Conservation (phyloP, 2,888 invertebrate species). For the Callosobruchus maculatus region DNA sequence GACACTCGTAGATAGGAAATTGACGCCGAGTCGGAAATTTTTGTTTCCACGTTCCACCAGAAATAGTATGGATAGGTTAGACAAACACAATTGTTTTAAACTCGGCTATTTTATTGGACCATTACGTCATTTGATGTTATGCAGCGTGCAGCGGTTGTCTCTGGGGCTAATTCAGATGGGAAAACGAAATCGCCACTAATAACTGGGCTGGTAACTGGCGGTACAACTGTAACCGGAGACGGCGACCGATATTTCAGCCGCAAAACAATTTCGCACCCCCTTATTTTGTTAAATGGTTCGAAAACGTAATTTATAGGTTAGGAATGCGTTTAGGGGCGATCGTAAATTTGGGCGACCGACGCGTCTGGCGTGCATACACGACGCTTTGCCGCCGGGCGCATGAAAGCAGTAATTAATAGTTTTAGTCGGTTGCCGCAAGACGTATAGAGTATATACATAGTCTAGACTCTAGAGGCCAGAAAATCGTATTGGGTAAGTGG, state of each 20-base stretch:
- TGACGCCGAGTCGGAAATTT: too few relatives aligned
- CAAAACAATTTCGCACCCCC: slow-evolving; percentile 19
- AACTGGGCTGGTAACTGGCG: not conserved
- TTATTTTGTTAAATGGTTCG: slow-evolving; percentile 35
- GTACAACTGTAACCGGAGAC: not conserved
- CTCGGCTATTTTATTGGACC: too few relatives aligned
- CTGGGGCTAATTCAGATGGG: not conserved
- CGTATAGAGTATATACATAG: too few relatives aligned
- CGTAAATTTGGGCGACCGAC: slow-evolving; percentile 3
- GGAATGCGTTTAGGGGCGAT: slow-evolving; percentile 5
- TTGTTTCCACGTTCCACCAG: too few relatives aligned
- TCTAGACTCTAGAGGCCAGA: too few relatives aligned
- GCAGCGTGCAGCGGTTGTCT: too few relatives aligned
- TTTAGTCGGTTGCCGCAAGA: not conserved
- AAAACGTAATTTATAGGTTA: slow-evolving; percentile 34
- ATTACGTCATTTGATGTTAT: too few relatives aligned
- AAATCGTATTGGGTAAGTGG: too few relatives aligned
- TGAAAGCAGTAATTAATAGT: not conserved
- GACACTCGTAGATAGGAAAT: too few relatives aligned
- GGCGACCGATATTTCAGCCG: not conserved
- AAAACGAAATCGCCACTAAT: not conserved
- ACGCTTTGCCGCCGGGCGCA: not conserved
- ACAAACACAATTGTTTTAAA: too few relatives aligned
- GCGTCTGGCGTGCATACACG: not conserved
- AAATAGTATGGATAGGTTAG: too few relatives aligned